Evolutionary conservation across 2,888 invertebrate species (phyloP).

Genomic region (Phaonia tiefii): DNA sequence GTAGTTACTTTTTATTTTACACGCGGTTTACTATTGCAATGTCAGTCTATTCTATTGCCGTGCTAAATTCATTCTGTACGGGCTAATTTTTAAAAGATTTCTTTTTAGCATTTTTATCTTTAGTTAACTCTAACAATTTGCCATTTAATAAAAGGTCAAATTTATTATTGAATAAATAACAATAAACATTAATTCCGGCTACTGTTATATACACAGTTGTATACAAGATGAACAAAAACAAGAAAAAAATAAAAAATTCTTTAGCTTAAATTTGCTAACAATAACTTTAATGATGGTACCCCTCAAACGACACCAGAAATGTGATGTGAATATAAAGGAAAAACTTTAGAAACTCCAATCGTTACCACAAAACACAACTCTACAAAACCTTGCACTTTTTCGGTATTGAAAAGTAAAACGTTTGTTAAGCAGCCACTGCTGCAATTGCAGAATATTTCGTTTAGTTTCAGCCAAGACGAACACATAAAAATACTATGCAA

Average conservation of each 20-base stretch:
- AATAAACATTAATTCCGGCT: constrained; percentile 17
- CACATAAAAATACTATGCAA: constrained; percentile 69
- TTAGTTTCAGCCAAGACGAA: constrained; percentile 4
- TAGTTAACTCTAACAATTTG: constrained; percentile 26
- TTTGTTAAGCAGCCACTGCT: constrained; percentile 2
- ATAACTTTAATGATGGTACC: constrained; percentile 31
- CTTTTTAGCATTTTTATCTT: too few species aligned
- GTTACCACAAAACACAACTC: neutral
- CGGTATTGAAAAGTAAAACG: neutral
- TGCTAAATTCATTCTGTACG: neutral
- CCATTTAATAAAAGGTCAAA: constrained; percentile 40
- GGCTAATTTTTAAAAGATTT: too few species aligned
- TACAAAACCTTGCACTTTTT: constrained; percentile 20
- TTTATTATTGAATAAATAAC: constrained; percentile 35
- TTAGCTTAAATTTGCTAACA: constrained; percentile 8
- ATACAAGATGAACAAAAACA: too few species aligned
- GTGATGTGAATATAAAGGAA: too few species aligned
- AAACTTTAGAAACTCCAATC: constrained; percentile 1
- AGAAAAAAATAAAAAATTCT: constrained; percentile 29
- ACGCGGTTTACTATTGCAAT: too few species aligned
- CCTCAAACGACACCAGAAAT: neutral
- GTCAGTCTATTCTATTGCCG: neutral
- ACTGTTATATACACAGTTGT: constrained; percentile 19
- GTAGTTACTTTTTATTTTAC: too few species aligned
- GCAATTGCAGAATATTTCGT: constrained; percentile 45